Evolutionary conservation across 1,140 invertebrate species (phyloP), one percentile per base, ranked within the genome.

Genomic region (Leptonema lineaticorne): DNA sequence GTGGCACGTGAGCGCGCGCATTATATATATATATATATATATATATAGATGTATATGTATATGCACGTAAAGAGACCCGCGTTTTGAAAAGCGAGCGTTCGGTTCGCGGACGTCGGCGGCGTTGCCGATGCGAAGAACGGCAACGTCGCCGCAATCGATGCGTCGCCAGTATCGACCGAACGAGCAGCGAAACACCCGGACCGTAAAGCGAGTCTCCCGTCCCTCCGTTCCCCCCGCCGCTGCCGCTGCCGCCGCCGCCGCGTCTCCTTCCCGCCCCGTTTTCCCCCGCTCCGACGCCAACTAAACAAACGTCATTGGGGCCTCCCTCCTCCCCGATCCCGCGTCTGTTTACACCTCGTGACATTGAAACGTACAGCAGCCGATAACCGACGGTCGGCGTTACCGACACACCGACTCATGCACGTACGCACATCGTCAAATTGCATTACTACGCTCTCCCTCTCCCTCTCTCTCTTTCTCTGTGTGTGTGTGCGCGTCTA

Each of bases 121-220:
- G 27, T 53, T 53, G n/a, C 27, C 50, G 27, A 53, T 53, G 50
- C 27, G 22, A 53, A 24, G 50, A 24, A 24, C 22, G 50, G 50
- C 50, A 24, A 20, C 50, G 24, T 7, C 22, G 22, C 50, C 50
- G 9, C 50, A 24, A 53, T 53, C 50, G 50, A 53, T 53, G 50
- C 22, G 27, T 20, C 50, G 22, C 50, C 50, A n/a, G n/a, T n/a
- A n/a, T n/a, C n/a, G n/a, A n/a, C n/a, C n/a, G n/a, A n/a, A n/a
- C n/a, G n/a, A n/a, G n/a, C n/a, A n/a, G n/a, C n/a, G n/a, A n/a
- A n/a, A n/a, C n/a, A n/a, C n/a, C n/a, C n/a, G n/a, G n/a, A n/a
- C n/a, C n/a, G n/a, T n/a, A n/a, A n/a, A n/a, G 46, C 50, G 9
- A 22, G 20, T 11, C 18, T 9, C 50, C 18, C 50, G 22, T 22